Evolutionary conservation across 2,113 vertebrate species (phyloP).

Genomic region (Nycticryphes semicollaris): DNA sequence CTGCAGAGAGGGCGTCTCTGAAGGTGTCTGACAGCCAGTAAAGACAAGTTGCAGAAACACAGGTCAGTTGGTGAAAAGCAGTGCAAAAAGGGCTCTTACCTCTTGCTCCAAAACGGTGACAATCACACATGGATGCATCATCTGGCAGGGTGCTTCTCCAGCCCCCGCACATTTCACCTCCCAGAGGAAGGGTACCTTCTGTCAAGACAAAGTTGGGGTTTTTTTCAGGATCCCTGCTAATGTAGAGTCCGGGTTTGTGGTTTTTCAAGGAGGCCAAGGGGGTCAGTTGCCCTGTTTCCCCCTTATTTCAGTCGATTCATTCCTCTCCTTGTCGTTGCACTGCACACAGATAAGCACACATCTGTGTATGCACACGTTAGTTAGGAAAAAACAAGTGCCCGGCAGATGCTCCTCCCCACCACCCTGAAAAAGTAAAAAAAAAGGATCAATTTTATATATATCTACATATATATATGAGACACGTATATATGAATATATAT

Average conservation of each 20-base stretch:
- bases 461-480: neutral
- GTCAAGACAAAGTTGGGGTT: too few species aligned
- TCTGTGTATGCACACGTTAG: neutral
- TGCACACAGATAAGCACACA: neutral
- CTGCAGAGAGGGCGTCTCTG: neutral
- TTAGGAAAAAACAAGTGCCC: neutral
- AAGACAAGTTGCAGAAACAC: neutral
- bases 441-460: neutral
- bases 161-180: neutral
- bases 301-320: neutral
- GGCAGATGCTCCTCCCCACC: neutral
- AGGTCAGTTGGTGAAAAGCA: neutral
- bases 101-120: neutral
- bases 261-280: neutral
- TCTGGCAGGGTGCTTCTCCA: neutral
- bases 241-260: fast-evolving
- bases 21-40: neutral
- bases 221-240: neutral
- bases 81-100: neutral
- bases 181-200: neutral
- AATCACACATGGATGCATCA: neutral
- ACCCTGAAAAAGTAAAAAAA: neutral
- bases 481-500: neutral
- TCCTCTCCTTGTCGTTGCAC: conserved; percentile 22
- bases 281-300: neutral